phyloP scores from a whole-genome alignment of 2,113 vertebrate genomes.

The Ramphastos sulfuratus region DNA sequence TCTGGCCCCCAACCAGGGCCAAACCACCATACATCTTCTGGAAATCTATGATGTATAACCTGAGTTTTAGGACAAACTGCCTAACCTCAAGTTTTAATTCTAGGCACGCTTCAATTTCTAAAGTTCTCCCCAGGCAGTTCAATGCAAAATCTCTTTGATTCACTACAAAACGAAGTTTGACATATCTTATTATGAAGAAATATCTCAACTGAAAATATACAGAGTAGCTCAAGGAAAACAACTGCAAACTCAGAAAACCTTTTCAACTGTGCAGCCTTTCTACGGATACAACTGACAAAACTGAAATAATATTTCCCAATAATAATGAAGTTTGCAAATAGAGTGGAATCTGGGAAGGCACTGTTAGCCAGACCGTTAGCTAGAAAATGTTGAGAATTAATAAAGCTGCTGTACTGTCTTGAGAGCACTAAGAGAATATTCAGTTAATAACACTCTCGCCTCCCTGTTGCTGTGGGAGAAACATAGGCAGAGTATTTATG shows the following conservation, averaged over 20 bases:
- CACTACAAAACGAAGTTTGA: conserved; percentile 55
- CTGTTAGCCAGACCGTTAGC: neutral
- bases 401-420: neutral
- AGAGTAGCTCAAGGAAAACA: conserved; percentile 24
- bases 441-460: neutral
- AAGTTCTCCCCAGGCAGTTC: conserved; percentile 15
- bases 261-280: neutral
- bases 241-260: conserved; percentile 6
- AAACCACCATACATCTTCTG: neutral
- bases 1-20: too few species aligned
- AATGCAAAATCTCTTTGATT: conserved; percentile 21
- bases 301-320: neutral
- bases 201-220: conserved; percentile 34
- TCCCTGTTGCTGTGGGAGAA: neutral
- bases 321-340: neutral
- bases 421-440: neutral
- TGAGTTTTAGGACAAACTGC: conserved; percentile 18
- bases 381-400: neutral
- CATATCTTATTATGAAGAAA: conserved; percentile 51
- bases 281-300: neutral
- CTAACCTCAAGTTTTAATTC: conserved; percentile 38
- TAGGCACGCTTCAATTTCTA: conserved; percentile 27
- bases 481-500: neutral
- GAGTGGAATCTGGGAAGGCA: neutral
- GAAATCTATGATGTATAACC: conserved; percentile 7